Conservation (phyloP, 2,888 invertebrate species). For the Rhingia rostrata region DNA sequence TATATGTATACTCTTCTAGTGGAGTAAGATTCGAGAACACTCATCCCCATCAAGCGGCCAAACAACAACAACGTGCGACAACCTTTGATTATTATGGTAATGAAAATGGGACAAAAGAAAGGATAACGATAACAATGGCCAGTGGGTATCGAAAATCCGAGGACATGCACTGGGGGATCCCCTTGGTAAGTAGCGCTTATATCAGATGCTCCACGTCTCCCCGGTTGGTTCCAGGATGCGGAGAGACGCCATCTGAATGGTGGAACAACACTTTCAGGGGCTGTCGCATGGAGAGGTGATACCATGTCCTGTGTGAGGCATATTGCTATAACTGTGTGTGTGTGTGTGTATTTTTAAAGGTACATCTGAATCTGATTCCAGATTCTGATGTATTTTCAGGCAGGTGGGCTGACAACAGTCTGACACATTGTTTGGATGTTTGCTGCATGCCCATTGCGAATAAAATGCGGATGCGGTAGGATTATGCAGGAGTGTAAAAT, state of each 20-base stretch:
- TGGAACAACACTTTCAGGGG: constrained; percentile 1
- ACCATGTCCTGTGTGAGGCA: constrained; percentile 11
- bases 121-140: constrained; percentile 62
- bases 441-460: constrained; percentile 14
- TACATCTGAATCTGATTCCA: not conserved
- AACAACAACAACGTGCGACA: constrained; percentile 21
- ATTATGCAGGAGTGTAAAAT: constrained; percentile 61
- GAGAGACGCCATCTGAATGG: constrained; percentile 5
- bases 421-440: constrained; percentile 17
- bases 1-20: not conserved
- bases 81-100: constrained; percentile 66
- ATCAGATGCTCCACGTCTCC: constrained; percentile 28
- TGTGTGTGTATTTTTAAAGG: not conserved
- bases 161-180: constrained; percentile 53
- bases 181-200: constrained; percentile 43
- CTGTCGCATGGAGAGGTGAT: no score
- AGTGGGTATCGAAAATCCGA: constrained; percentile 62
- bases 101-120: constrained; percentile 60
- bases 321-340: not conserved
- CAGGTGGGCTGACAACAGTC: constrained; percentile 14
- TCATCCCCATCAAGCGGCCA: not conserved
- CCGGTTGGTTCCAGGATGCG: constrained; percentile 4
- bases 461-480: constrained; percentile 31
- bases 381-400: constrained; percentile 13
- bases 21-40: constrained; percentile 12